phyloP scores from a whole-genome alignment of 64 coral and sea anemone species.

The Stylophora pistillata region DNA sequence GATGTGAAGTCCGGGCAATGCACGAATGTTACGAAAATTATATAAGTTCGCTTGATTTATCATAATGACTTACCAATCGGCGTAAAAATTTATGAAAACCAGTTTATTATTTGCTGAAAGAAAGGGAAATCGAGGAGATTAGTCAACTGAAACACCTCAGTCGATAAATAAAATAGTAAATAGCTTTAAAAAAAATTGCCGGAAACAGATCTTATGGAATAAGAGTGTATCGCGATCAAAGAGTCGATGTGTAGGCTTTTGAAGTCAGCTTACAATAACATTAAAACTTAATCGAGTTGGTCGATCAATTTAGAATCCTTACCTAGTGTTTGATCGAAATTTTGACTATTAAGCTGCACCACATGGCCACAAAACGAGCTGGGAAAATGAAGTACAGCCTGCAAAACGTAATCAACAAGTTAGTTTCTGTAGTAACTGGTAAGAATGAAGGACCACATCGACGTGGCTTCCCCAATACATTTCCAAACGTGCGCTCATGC shows the following conservation, averaged over 20 bases:
- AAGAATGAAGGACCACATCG: slow-evolving; percentile 1
- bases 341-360: slow-evolving; percentile 15
- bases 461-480: not conserved
- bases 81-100: slow-evolving; percentile 98
- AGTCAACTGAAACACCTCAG: not conserved
- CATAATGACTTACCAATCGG: slow-evolving; percentile 81
- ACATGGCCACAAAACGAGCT: not conserved
- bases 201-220: not conserved
- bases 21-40: not conserved
- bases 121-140: slow-evolving; percentile 20
- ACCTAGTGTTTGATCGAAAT: slow-evolving; percentile 38
- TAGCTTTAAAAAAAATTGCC: not conserved
- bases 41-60: not conserved
- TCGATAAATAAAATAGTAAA: slow-evolving; percentile 1
- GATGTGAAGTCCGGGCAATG: not conserved
- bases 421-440: slow-evolving; percentile 14
- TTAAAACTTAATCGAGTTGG: not conserved
- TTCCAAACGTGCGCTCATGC: slow-evolving; percentile 25
- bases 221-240: not conserved
- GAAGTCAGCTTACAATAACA: not conserved
- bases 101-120: slow-evolving; percentile 79
- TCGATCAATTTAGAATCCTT: not conserved
- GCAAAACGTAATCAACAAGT: not conserved
- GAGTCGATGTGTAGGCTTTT: not conserved
- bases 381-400: not conserved